These are phyloP conservation scores for Engraulis encrasicolus DNA, from an alignment of 2,113 vertebrate genomes.

Conservation along the genomic window DNA sequence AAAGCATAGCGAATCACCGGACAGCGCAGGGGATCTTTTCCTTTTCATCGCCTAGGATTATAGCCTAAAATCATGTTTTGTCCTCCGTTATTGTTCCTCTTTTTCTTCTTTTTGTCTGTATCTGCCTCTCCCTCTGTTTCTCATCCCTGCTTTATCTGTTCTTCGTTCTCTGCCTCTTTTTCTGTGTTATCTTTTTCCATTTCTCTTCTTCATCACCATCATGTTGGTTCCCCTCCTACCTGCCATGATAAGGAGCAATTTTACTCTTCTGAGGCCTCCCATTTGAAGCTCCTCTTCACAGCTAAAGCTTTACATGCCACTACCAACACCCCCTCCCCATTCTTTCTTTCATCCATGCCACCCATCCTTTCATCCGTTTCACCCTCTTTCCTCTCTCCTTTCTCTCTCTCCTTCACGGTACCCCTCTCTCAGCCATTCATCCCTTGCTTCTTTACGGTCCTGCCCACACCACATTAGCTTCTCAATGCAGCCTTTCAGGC, in stretches of 20 bases:
- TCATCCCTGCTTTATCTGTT: no score
- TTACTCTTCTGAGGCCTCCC: no score
- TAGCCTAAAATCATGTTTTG: neutral
- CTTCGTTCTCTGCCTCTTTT: neutral
- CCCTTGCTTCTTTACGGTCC: constrained; percentile 18
- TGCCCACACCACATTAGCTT: constrained; percentile 39
- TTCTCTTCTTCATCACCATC: constrained; percentile 17
- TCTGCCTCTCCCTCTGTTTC: neutral
- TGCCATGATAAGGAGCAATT: no score
- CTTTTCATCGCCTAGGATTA: neutral
- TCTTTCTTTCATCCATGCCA: no score
- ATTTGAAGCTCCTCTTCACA: no score
- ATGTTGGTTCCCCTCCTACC: no score
- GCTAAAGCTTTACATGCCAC: no score
- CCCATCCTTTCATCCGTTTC: no score
- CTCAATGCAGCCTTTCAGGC: constrained; percentile 38
- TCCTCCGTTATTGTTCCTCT: neutral
- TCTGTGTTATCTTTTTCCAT: neutral
- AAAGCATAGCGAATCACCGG: neutral
- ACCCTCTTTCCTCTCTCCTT: neutral
- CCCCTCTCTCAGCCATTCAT: neutral
- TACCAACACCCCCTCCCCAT: no score
- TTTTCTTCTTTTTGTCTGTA: neutral
- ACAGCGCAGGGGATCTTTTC: neutral
- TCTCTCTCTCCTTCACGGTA: constrained; percentile 11